Evolutionary conservation across 2,113 vertebrate species (phyloP).

Genomic region (Herpetotheres cachinnans): DNA sequence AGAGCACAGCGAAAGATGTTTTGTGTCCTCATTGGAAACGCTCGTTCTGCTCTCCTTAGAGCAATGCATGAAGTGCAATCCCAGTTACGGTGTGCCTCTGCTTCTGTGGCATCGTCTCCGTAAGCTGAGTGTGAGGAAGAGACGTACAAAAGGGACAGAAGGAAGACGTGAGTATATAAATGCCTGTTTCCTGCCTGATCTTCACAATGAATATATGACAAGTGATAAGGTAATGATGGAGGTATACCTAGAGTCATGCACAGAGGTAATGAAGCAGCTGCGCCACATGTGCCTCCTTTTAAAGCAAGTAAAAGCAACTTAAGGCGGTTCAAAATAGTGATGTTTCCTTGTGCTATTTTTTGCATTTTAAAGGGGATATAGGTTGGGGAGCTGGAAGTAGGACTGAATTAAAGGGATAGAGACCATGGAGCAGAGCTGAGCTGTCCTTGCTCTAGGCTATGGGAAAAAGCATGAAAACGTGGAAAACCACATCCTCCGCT

Average conservation of each 20-base stretch:
- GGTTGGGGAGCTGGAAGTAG: not conserved
- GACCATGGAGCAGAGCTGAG: not conserved
- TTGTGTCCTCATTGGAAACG: not conserved
- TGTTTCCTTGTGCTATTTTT: not conserved
- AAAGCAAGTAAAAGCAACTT: not conserved
- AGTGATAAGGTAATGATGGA: not conserved
- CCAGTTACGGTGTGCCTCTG: not conserved
- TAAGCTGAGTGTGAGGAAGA: not conserved
- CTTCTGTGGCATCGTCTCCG: not conserved
- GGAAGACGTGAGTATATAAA: not conserved
- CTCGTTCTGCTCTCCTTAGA: not conserved
- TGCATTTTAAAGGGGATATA: not conserved
- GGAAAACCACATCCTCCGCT: not conserved
- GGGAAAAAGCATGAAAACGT: not conserved
- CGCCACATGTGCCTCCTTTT: rapidly evolving
- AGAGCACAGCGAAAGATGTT: not conserved
- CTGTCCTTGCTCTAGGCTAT: not conserved
- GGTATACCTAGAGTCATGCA: not conserved
- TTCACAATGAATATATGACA: not conserved
- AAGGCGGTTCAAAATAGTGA: not conserved
- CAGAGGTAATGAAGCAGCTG: not conserved
- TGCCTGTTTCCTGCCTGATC: not conserved
- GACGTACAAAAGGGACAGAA: not conserved
- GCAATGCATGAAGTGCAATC: not conserved
- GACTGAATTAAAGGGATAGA: not conserved